Evolutionary conservation across 2,113 vertebrate species (phyloP), one percentile per base, ranked within the genome.

Genomic region (Oxyura jamaicensis): DNA sequence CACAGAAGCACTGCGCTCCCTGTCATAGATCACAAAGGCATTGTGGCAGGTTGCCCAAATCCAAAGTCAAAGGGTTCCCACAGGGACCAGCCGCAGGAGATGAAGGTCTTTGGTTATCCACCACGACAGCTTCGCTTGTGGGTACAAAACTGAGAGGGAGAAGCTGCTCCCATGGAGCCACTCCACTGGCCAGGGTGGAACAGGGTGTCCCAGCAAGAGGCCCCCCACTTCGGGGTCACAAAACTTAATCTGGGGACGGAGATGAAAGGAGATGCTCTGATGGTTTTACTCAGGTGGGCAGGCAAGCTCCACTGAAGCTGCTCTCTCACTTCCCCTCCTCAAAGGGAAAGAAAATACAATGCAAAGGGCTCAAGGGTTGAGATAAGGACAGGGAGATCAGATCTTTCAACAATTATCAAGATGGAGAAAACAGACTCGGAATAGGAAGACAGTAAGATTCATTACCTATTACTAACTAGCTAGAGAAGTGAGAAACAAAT

Each of bases 91-190:
- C 33, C 4, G 22, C 0, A 0, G n/a, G 6, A 66, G 3, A 8
- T 0, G 0, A 2, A 60, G 15, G 33, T 26, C 22, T 31, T 93
- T 55, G 2, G 0, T 73, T 35, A 20, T 22, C 42, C 58, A 21
- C 33, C 6, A 1, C 0, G 0, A 52, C 3, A 23, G 36, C 41
- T 84, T 62, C 5, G 2, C 39, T 39, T 25, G 29, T 5, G 23
- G 55, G 13, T 44, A n/a, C 36, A 11, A 2, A 0, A 13, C 0
- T 0, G 52, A 62, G 53, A 74, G 71, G 48, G 60, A 44, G 42
- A 42, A 73, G 44, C 22, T 15, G 41, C 23, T 44, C 67, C 36
- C 33, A 2, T 20, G 35, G 66, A 35, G 44, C 31, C 36, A 16
- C 29, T 85, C 55, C 79, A 46, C 18, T 11, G 17, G 7, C 16